These are phyloP conservation scores for Chiroxiphia lanceolata DNA, from an alignment of 2,797 vertebrate species.

Conservation along the genomic window DNA sequence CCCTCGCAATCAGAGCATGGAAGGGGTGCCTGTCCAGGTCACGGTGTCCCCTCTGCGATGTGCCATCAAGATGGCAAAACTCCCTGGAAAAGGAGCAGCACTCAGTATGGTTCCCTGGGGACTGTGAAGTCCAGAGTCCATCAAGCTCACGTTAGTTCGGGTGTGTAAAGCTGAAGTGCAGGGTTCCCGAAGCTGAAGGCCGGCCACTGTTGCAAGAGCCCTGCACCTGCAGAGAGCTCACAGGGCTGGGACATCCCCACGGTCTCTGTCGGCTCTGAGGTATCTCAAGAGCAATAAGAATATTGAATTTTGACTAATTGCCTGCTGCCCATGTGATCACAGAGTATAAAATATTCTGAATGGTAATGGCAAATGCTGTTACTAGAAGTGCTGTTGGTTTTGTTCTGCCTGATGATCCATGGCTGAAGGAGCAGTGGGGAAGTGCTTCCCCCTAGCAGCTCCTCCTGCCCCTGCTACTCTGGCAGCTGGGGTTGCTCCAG, in stretches of 20 bases:
- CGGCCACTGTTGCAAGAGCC: accelerated
- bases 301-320: constrained; percentile 6
- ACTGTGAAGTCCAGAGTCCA: background rate
- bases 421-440: accelerated
- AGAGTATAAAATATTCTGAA: accelerated
- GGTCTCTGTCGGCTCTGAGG: background rate
- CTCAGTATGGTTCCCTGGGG: background rate
- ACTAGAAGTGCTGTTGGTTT: background rate
- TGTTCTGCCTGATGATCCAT: accelerated
- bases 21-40: background rate
- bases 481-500: background rate
- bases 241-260: accelerated
- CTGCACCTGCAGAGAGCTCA: background rate
- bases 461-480: accelerated
- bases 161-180: accelerated
- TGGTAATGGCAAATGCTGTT: background rate
- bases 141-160: background rate
- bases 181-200: background rate
- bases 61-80: background rate
- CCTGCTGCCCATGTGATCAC: background rate
- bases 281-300: background rate
- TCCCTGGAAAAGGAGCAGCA: accelerated
- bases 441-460: background rate
- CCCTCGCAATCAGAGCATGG: accelerated
- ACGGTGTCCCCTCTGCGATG: accelerated